phyloP scores from a whole-genome alignment of 2,113 vertebrate genomes.

The Arothron firmamentum region DNA sequence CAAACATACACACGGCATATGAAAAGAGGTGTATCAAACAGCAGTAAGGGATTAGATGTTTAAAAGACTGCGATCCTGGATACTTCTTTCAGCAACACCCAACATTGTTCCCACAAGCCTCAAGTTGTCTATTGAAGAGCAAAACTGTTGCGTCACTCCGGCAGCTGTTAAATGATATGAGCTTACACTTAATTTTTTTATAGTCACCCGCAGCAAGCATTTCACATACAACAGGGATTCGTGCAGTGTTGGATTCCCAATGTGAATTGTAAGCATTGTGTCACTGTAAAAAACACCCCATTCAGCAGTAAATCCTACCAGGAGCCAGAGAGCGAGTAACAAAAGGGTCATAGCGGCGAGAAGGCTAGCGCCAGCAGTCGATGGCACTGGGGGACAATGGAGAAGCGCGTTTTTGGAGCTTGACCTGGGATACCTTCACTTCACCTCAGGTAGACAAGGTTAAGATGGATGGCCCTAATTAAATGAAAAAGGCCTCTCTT shows the following conservation, averaged over 20 bases:
- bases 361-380: conserved; percentile 49
- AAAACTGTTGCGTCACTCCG: conserved; percentile 59
- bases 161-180: conserved; percentile 77
- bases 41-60: conserved; percentile 61
- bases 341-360: conserved; percentile 72
- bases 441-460: conserved; percentile 80
- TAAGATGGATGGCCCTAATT: conserved; percentile 82
- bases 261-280: conserved; percentile 76
- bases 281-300: conserved; percentile 66
- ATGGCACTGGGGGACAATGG: conserved; percentile 55
- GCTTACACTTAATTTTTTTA: conserved; percentile 78
- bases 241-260: conserved; percentile 77
- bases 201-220: conserved; percentile 68
- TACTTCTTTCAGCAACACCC: conserved; percentile 61
- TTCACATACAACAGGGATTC: conserved; percentile 69
- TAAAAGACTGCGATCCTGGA: conserved; percentile 59
- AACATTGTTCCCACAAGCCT: conserved; percentile 69
- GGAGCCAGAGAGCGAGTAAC: conserved; percentile 66
- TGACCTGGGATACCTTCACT: conserved; percentile 75
- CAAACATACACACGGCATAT: conserved; percentile 33
- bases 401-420: conserved; percentile 64
- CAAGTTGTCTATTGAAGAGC: conserved; percentile 63
- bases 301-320: conserved; percentile 77
- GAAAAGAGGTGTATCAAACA: conserved; percentile 50
- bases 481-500: conserved; percentile 76